Evolutionary conservation across 1,140 invertebrate species (phyloP), one percentile per base, ranked within the genome.

Genomic region (Drosophila baimaii): DNA sequence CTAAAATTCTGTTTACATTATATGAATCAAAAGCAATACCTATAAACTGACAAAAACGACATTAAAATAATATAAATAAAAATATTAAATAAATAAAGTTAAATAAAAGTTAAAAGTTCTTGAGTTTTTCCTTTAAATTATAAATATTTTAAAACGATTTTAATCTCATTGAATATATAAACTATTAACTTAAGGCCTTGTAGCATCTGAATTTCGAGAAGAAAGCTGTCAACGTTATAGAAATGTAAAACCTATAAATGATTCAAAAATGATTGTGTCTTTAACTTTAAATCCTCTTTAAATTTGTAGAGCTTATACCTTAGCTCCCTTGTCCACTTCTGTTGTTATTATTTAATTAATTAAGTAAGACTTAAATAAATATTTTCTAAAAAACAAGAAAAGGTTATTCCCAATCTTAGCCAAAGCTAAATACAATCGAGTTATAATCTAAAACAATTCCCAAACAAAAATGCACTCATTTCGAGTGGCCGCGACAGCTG

Each of bases 401-500:
- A 25, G 2, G 5, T 10, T 21, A 21, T 49, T 27, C 17, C 0
- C 6, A 71, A 51, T 68, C 44, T 13, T 65, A 2, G 12, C 29
- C 6, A 66, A 68, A 68, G 66, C 64, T n/a, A 68, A 51, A 41
- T 23, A 10, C 10, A 69, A 65, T 71, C 29, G 37, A 35, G 29
- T 25, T 12, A n/a, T 27, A 27, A 62, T 65, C 43, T 33, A 41
- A 25, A 69, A 31, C 12, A 31, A 37, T 49, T 29, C 25, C 19
- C 44, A 39, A 9, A 10, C n/a, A 23, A 25, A 23, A 25, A 17
- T n/a, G 25, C 29, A 29, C 15, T 19, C 19, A 35, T 17, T 35
- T 15, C 15, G 33, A 31, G 33, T 37, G n/a, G 31, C 19, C 39
- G 9, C 33, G 64, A 71, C 68, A 71, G 68, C 25, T 71, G 68